Evolutionary conservation across 2,797 vertebrate genomes (phyloP), one percentile per base, ranked within the genome.

Genomic region (Darevskia nairensis): DNA sequence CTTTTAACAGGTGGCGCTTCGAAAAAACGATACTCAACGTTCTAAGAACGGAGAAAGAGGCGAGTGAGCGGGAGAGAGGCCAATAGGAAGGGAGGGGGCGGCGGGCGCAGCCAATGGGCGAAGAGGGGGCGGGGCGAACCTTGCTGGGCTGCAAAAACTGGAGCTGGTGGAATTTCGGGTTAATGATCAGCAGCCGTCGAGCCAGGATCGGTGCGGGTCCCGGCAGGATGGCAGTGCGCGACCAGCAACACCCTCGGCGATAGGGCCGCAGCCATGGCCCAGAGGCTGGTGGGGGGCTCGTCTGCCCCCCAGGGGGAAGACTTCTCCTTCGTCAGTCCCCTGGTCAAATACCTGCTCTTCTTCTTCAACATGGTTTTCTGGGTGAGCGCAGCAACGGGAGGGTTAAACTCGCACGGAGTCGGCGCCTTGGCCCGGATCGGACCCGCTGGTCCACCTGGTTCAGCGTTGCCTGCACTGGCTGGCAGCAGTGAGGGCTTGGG

Each of bases 321-420:
- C 64, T 98, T 97, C 95, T 96, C 96, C 6, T 98, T 97, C 92
- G 97, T 98, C 93, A 98, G 96, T 61, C 97, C 97, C 1, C 91
- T 97, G 88, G 98, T 98, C 85, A 99, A 99, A 93, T 99, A 98
- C 91, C 96, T 98, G 27, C 97, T 99, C 7, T 98, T 98, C 94
- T 83, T 98, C 82, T 99, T 98, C 94, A 99, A 98, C 93, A 96
- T 97, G 90, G 91, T 99, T 59, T 98, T 98, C 88, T 99, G 98
- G 98, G 98, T 99, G 95, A 98, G 98, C 2, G 55, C 13, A 5
- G 10, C 3, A 4, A 13, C 27, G 27, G n/a, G 69, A n/a, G 27
- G 27, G 13, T 55, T 55, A 55, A 55, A 55, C 50, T 55, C 50
- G 13, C 50, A 55, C 50, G 50, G 41, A 41, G 41, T 41, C 41